Conservation (phyloP, 2,888 invertebrate genomes). For the Ischnura elegans region DNA sequence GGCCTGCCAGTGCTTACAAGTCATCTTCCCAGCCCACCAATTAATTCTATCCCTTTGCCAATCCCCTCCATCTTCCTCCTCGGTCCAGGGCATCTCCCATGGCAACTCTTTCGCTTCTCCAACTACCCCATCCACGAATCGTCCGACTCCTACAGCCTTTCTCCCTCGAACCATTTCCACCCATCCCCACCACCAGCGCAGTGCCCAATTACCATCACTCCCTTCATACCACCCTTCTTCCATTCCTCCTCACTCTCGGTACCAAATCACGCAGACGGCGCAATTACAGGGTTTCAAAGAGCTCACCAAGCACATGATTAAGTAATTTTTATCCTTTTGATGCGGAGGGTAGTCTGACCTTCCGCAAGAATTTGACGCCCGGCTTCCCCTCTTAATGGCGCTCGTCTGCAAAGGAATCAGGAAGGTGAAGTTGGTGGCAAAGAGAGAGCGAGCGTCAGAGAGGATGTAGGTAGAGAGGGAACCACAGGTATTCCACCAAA, state of each 20-base stretch:
- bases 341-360: background rate
- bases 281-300: slow-evolving; percentile 31
- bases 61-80: slow-evolving; percentile 11
- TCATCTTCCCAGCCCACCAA: background rate
- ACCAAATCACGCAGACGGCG: slow-evolving; percentile 7
- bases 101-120: background rate
- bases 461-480: background rate
- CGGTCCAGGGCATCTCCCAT: slow-evolving; percentile 12
- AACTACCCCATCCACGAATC: background rate
- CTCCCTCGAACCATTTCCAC: background rate
- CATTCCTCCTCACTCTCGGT: background rate
- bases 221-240: background rate
- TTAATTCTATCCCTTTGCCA: slow-evolving; percentile 35
- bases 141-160: background rate
- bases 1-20: slow-evolving; percentile 12
- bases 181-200: background rate
- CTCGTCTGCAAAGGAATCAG: background rate
- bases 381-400: background rate
- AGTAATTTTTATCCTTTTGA: slow-evolving; percentile 15
- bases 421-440: background rate
- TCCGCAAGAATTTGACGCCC: slow-evolving; percentile 21
- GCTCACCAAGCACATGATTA: slow-evolving; percentile 20
- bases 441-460: background rate
- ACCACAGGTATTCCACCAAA: background rate
- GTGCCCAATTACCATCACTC: no score